Evolutionary conservation across 2,113 vertebrate species (phyloP).

Genomic region (Phyllostomus discolor): DNA sequence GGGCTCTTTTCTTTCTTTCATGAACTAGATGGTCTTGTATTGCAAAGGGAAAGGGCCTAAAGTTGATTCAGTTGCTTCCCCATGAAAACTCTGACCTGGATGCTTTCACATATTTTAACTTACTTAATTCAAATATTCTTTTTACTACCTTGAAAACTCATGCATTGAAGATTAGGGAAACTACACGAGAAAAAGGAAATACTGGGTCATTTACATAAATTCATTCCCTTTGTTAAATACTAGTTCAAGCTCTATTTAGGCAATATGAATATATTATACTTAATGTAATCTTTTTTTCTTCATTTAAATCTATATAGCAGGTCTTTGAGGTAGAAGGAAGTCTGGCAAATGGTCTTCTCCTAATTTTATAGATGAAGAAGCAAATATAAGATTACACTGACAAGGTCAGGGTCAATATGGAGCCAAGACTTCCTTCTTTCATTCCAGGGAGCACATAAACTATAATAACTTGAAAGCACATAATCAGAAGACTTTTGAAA

Average conservation of each 20-base stretch:
- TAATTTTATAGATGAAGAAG: not conserved
- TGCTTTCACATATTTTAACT: not conserved
- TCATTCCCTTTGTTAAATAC: not conserved
- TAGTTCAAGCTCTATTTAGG: not conserved
- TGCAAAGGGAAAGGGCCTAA: not conserved
- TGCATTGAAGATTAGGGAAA: not conserved
- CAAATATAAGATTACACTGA: not conserved
- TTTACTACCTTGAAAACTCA: not conserved
- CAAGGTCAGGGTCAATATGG: not conserved
- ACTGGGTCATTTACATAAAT: not conserved
- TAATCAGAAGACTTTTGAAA: conserved; percentile 14
- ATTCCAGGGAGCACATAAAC: not conserved
- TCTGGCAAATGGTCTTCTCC: not conserved
- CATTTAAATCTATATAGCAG: not conserved
- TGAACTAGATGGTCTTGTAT: not conserved
- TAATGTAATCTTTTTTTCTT: not conserved
- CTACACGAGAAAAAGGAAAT: not conserved
- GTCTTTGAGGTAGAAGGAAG: not conserved
- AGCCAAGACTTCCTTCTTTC: not conserved
- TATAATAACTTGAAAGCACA: not conserved
- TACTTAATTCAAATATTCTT: not conserved
- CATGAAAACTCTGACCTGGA: not conserved
- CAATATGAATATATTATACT: not conserved
- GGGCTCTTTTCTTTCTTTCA: not conserved
- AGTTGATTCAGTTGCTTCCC: not conserved